phyloP scores from a whole-genome alignment of 92 coral and sea anemone genomes.

The Epizoanthus stellaris region DNA sequence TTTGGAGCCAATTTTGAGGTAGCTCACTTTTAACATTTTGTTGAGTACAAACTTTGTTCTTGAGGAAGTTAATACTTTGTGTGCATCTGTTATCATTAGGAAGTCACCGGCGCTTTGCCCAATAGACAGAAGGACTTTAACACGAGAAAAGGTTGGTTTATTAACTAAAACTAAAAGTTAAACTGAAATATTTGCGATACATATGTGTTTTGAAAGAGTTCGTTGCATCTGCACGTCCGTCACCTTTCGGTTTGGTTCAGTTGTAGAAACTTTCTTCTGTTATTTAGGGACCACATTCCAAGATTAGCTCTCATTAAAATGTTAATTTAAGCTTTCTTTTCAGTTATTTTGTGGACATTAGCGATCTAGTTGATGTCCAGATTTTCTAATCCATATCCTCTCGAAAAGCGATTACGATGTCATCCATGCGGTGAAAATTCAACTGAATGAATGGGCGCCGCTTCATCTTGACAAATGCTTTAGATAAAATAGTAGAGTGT shows the following conservation, averaged over 20 bases:
- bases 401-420: slow-evolving; percentile 2
- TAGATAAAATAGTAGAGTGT: not conserved
- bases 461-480: not conserved
- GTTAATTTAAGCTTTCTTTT: slow-evolving; percentile 7
- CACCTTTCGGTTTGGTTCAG: not conserved
- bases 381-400: not conserved
- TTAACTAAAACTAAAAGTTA: too few species aligned
- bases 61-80: not conserved
- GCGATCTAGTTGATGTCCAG: slow-evolving; percentile 4
- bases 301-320: not conserved
- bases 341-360: slow-evolving; percentile 7
- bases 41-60: not conserved
- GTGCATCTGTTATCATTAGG: slow-evolving; percentile 50
- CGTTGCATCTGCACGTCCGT: too few species aligned
- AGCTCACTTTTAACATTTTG: not conserved
- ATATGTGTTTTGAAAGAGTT: too few species aligned
- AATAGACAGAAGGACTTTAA: slow-evolving; percentile 86
- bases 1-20: slow-evolving; percentile 97
- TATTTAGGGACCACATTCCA: not conserved
- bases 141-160: slow-evolving; percentile 90
- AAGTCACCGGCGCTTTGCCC: slow-evolving; percentile 97
- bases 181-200: too few species aligned
- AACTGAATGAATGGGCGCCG: not conserved
- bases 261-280: not conserved
- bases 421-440: slow-evolving; percentile 17